Percentiles rank a stretch among this genome's conserved stretches.
Conservation (phyloP, 1,140 invertebrate species). For the Ooceraea biroi region DNA sequence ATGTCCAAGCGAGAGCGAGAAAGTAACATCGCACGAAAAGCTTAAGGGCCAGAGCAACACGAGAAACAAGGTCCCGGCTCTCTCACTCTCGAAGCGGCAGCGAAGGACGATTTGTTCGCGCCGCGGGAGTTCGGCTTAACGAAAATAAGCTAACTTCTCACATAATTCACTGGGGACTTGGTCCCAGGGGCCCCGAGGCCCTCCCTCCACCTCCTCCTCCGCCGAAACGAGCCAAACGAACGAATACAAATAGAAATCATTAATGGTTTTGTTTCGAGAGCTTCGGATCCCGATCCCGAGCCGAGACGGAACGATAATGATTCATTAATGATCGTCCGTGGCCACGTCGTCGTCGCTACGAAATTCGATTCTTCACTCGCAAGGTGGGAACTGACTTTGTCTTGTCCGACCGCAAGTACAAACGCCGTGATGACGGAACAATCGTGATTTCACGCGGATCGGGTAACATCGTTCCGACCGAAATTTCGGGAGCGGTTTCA, state of each 20-base stretch:
- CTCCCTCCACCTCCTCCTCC: slow-evolving; percentile 40
- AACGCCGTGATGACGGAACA: slow-evolving; percentile 64
- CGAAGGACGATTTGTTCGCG: slow-evolving; percentile 84
- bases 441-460: slow-evolving; percentile 78
- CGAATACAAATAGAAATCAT: slow-evolving; percentile 86
- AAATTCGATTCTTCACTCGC: slow-evolving; percentile 36
- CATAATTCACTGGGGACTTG: slow-evolving; percentile 83
- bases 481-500: slow-evolving; percentile 52
- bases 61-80: slow-evolving; percentile 76
- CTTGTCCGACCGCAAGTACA: slow-evolving; percentile 28
- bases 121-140: slow-evolving; percentile 84
- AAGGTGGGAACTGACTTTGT: slow-evolving; percentile 59
- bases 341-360: slow-evolving; percentile 34
- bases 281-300: slow-evolving; percentile 56
- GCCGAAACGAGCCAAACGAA: slow-evolving; percentile 70
- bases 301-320: slow-evolving; percentile 78
- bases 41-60: slow-evolving; percentile 54
- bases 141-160: slow-evolving; percentile 85
- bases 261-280: slow-evolving; percentile 85
- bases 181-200: slow-evolving; percentile 65
- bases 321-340: slow-evolving; percentile 82
- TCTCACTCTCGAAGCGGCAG: slow-evolving; percentile 68
- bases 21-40: slow-evolving; percentile 66
- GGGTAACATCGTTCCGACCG: slow-evolving; percentile 59
- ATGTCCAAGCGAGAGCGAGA: slow-evolving; percentile 14